These are phyloP conservation scores for Hipparchia semele DNA, from an alignment of 2,888 invertebrate species.

Conservation along the genomic window DNA sequence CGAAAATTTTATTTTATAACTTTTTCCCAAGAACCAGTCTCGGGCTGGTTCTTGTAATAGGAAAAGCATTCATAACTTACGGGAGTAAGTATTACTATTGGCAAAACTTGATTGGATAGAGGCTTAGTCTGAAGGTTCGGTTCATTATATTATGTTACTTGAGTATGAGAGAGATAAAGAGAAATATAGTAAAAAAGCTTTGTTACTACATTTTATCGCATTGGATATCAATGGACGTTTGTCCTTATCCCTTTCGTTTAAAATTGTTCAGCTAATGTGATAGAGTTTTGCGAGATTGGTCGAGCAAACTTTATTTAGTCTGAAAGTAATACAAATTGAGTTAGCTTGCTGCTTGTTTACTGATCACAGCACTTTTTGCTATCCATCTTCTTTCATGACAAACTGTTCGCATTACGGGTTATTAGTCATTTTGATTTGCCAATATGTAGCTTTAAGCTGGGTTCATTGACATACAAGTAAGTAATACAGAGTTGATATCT, in stretches of 20 bases:
- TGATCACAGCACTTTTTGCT: not conserved
- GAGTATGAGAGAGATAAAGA: too few species aligned
- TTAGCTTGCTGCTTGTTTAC: not conserved
- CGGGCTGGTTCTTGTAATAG: too few species aligned
- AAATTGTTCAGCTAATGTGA: not conserved
- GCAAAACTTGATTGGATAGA: too few species aligned
- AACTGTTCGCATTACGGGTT: not conserved
- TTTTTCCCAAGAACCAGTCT: too few species aligned
- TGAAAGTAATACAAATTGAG: not conserved
- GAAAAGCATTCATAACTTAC: too few species aligned
- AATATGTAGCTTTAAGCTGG: not conserved
- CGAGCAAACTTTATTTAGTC: not conserved
- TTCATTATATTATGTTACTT: too few species aligned
- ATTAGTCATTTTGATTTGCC: not conserved
- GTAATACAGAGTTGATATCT: too few species aligned
- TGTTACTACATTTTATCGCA: not conserved
- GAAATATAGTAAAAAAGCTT: too few species aligned
- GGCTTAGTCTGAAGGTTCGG: too few species aligned
- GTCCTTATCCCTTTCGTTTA: not conserved
- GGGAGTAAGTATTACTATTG: too few species aligned
- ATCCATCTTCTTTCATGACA: slow-evolving; percentile 1
- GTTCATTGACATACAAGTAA: too few species aligned
- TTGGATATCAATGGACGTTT: not conserved
- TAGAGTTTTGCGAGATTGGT: not conserved
- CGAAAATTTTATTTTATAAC: too few species aligned